Evolutionary conservation across 2,888 invertebrate species (phyloP), one percentile per base, ranked within the genome.

Genomic region (Caradrina clavipalpis): DNA sequence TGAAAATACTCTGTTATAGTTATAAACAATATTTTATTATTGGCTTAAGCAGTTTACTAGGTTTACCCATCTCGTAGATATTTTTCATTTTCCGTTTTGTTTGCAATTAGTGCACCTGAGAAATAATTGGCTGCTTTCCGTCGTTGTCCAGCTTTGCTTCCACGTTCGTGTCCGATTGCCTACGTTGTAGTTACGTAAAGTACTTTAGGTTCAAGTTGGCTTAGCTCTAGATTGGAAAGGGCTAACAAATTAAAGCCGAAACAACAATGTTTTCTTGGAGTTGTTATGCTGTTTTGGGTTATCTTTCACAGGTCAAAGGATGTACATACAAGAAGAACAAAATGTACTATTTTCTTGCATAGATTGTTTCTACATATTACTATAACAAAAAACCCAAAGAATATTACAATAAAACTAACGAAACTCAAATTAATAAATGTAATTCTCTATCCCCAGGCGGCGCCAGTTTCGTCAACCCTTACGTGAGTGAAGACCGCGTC

Each of bases 391-490:
- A 31, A 31, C 26, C 2, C 26, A 31, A 31, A 31, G 39, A 39
- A 39, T 39, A 39, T 39, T 39, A 11, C 1, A 39, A 13, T 13
- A 11, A 39, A 39, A 39, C 35, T 0, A 39, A 39, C 39, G 39
- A 39, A 2, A 39, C 3, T 13, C 13, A 39, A 39, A 42, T 26
- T 42, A 19, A 60, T 0, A 7, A 21, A 45, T n/a, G 2, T 50
- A 11, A 13, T 49, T 2, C 8, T 26, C 87, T 81, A 64, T 86
- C 69, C 42, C 2, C 91, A 96, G 96, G 95, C 84, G 92, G 93
- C 87, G 91, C 92, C 57, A 89, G 80, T 76, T 93, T 92, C 80
- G 94, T 90, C 1, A 95, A 95, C 76, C 95, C 95, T 1, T 94
- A 92, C 88, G 84, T 89, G 13, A 92, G 88, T 78, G 93, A 94